Conservation (phyloP, 2,888 invertebrate genomes). For the Gasteruption jaculator region DNA sequence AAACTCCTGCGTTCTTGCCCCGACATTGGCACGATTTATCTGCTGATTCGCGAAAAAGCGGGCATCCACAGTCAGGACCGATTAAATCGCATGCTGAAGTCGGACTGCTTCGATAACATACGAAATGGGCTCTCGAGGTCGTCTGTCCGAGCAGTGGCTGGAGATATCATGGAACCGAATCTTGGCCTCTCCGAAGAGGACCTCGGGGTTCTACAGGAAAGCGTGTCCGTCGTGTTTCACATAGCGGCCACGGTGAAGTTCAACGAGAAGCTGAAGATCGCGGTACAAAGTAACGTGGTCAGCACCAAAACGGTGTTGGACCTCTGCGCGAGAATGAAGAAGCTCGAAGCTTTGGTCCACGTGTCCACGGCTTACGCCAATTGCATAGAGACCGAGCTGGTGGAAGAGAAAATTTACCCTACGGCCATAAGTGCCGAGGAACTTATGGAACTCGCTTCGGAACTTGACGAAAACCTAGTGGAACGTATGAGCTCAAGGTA, state of each 20-base stretch:
- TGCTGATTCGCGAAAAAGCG: constrained; percentile 69
- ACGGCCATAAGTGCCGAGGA: too few relatives aligned
- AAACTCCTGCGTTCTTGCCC: constrained; percentile 71
- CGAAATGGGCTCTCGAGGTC: too few relatives aligned
- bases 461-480: too few relatives aligned
- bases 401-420: constrained; percentile 79
- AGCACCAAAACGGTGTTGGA: constrained; percentile 57
- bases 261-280: constrained; percentile 56
- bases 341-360: constrained; percentile 54
- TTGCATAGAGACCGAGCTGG: constrained; percentile 54
- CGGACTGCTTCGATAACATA: too few relatives aligned
- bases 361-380: constrained; percentile 65
- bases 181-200: constrained; percentile 46
- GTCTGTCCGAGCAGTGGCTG: constrained; percentile 49
- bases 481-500: constrained; percentile 55
- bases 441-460: too few relatives aligned
- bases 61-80: constrained; percentile 52
- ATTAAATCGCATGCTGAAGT: constrained; percentile 24
- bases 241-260: constrained; percentile 62
- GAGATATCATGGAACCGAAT: constrained; percentile 47
- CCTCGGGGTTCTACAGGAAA: constrained; percentile 42
- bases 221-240: constrained; percentile 54
- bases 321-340: constrained; percentile 28
- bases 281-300: constrained; percentile 60
- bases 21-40: constrained; percentile 61